Conservation (phyloP, 1,140 invertebrate genomes). For the Papilio aristodemus region DNA sequence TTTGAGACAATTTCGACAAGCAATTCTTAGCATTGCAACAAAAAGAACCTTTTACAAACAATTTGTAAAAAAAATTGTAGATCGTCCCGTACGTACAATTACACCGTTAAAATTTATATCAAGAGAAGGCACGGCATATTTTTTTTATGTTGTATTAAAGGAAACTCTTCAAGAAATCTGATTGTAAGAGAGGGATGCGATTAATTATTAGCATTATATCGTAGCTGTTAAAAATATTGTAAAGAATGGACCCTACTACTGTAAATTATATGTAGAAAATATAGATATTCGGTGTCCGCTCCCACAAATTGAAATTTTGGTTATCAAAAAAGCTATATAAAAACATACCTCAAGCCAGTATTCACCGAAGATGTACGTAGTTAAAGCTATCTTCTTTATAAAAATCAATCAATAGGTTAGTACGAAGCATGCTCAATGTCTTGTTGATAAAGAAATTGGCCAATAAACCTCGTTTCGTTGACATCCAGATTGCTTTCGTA, state of each 20-base stretch:
- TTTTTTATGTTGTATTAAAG: background rate
- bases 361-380: too few species aligned
- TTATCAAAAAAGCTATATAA: too few species aligned
- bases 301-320: too few species aligned
- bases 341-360: too few species aligned
- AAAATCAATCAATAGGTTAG: background rate
- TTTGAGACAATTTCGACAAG: background rate
- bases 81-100: background rate
- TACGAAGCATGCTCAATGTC: background rate
- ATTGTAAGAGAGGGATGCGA: too few species aligned
- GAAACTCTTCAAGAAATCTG: too few species aligned
- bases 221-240: too few species aligned
- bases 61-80: background rate
- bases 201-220: too few species aligned
- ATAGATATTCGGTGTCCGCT: too few species aligned
- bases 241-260: too few species aligned
- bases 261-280: too few species aligned
- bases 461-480: slow-evolving; percentile 23
- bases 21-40: background rate
- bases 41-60: background rate
- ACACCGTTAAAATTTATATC: background rate
- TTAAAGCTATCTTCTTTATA: background rate
- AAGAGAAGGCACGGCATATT: background rate
- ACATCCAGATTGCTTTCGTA: background rate
- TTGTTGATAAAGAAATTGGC: slow-evolving; percentile 16